A percentile compares a stretch with the other conserved stretches of the same genome.
These are phyloP conservation scores for Stomorhina lunata DNA, from an alignment of 2,888 invertebrate genomes.

Conservation along the genomic window DNA sequence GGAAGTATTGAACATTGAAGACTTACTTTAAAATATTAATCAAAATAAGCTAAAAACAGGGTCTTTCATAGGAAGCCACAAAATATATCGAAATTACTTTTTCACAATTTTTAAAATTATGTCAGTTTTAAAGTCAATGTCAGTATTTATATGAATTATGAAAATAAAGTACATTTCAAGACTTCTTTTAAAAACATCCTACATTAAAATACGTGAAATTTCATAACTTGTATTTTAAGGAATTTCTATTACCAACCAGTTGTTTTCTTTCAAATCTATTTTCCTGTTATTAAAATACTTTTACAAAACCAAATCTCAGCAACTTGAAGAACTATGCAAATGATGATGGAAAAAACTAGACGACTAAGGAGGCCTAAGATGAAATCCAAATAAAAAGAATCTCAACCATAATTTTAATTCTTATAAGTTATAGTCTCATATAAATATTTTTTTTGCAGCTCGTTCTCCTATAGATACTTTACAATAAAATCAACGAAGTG, in stretches of 20 bases:
- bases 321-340: neutral
- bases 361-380: neutral
- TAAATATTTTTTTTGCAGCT: neutral
- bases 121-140: no score
- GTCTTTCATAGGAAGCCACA: no score
- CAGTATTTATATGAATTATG: no score
- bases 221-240: no score
- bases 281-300: neutral
- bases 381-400: neutral
- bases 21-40: no score
- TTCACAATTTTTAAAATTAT: no score
- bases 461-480: neutral
- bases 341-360: neutral
- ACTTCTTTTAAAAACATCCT: no score
- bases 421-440: slow-evolving; percentile 3
- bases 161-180: no score
- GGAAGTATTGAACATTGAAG: no score
- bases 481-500: slow-evolving; percentile 12
- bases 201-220: no score
- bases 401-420: slow-evolving; percentile 27
- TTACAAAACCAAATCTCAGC: neutral
- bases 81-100: no score
- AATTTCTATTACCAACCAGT: neutral
- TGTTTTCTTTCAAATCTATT: neutral
- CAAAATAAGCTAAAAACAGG: no score